Evolutionary conservation across 2,888 invertebrate species (phyloP).

Genomic region (Mimas tiliae): DNA sequence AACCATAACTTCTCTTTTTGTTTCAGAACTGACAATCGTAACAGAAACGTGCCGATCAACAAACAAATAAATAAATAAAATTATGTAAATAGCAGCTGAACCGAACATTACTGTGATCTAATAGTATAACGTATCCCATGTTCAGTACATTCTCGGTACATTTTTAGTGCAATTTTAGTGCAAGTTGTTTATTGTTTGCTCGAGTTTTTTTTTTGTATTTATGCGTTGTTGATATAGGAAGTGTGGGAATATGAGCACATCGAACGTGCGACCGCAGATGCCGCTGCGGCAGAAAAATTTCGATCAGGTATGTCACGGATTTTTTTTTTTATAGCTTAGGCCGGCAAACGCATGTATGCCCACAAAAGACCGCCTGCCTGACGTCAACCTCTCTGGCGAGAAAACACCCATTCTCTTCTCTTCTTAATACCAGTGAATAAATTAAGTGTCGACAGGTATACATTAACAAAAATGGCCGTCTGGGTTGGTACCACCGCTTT

Average conservation of each 20-base stretch:
- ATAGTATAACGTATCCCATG: conserved; percentile 20
- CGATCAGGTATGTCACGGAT: conserved; percentile 82
- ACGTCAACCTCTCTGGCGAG: too few relatives aligned
- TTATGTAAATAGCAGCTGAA: conserved; percentile 34
- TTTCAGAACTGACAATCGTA: conserved; percentile 63
- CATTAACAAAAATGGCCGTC: too few relatives aligned
- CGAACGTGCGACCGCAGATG: conserved; percentile 68
- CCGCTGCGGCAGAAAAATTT: conserved; percentile 91
- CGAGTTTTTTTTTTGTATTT: conserved; percentile 37
- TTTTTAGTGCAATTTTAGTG: conserved; percentile 41
- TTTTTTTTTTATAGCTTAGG: conserved; percentile 27
- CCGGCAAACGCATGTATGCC: conserved; percentile 8
- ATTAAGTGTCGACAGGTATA: too few relatives aligned
- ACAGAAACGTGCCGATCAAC: conserved; percentile 34
- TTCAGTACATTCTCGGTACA: conserved; percentile 24
- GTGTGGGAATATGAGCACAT: conserved; percentile 63
- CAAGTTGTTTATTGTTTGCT: conserved; percentile 27
- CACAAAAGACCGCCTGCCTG: too few relatives aligned
- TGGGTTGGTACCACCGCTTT: too few relatives aligned
- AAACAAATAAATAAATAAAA: background rate
- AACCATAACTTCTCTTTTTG: conserved; percentile 37
- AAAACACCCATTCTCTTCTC: too few relatives aligned
- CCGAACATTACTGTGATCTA: conserved; percentile 69
- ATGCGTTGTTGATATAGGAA: conserved; percentile 47
- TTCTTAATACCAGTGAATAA: too few relatives aligned